These are phyloP conservation scores for Pseudomugil gertrudae DNA, from an alignment of 2,797 vertebrate genomes.

Conservation along the genomic window DNA sequence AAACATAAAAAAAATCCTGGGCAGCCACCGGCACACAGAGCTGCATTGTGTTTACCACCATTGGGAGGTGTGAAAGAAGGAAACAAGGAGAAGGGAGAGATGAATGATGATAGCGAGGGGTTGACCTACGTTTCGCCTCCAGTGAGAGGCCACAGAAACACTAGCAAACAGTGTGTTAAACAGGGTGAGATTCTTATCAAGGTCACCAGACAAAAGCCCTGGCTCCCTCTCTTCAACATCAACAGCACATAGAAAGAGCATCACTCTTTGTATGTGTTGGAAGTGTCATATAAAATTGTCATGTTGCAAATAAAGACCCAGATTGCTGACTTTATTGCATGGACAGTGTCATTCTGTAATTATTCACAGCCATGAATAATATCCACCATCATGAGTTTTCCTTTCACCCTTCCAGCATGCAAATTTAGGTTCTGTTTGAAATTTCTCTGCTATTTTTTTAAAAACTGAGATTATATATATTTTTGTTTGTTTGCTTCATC, in stretches of 20 bases:
- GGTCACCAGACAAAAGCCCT: constrained; percentile 38
- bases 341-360: neutral
- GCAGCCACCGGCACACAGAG: constrained; percentile 12
- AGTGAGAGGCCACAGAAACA: constrained; percentile 46
- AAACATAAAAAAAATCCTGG: constrained; percentile 31
- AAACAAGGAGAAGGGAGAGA: constrained; percentile 6
- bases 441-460: neutral
- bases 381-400: no score
- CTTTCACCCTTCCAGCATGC: neutral
- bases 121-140: constrained; percentile 31
- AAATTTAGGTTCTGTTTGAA: neutral
- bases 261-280: constrained; percentile 12
- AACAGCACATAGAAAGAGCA: constrained; percentile 20
- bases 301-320: constrained; percentile 3
- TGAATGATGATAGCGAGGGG: constrained; percentile 36
- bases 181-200: constrained; percentile 63
- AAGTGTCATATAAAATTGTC: constrained; percentile 10
- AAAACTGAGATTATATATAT: neutral
- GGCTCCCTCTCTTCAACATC: constrained; percentile 35
- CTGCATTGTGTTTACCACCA: constrained; percentile 24
- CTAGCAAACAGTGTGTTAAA: constrained; percentile 31
- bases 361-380: neutral
- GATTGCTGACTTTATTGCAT: neutral
- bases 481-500: neutral
- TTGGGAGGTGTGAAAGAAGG: constrained; percentile 36